Base-by-base conservation (phyloP, 1,140 invertebrate species). In the Drosophila busckii region DNA sequence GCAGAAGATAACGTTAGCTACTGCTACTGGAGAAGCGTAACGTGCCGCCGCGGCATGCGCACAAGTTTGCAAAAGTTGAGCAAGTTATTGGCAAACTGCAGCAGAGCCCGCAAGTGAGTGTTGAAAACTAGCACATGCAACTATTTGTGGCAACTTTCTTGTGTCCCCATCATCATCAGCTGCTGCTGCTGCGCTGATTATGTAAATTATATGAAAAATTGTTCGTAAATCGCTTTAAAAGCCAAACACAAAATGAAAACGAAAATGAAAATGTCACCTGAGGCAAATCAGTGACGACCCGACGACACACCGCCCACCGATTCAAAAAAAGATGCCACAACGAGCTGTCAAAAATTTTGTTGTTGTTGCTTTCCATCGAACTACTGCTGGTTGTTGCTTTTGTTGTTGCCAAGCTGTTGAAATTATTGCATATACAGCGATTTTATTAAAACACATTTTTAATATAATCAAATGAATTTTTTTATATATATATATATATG, bases 311-410 rank as follows among this genome's bases (percentile, higher is more conserved):
- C 22, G 9, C 23, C 9, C 16, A 9, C 4, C 5, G 5, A 13
- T 10, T n/a, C n/a, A n/a, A n/a, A n/a, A n/a, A n/a, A n/a, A n/a
- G n/a, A n/a, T 5, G 6, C 34, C 41, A 5, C 34, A 34, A 63
- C 45, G 46, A 38, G 70, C 66, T 76, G 70, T 76, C 70, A 76
- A 58, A 76, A 76, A 76, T 66, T 53, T 73, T 69, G 70, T 64
- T 61, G 23, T 61, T 35, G 32, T 45, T 37, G 22, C 22, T 26
- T 20, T 10, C 12, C 19, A 22, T 29, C 15, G 35, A 38, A 41
- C 59, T 45, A 22, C 41, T 67, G 22, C 34, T 56, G 26, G n/a
- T 26, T 50, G 15, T 16, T 42, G 22, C 13, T 41, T 58, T n/a
- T 41, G 26, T 49, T 20, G 15, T 9, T 35, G 9, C 16, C n/a